Base-by-base conservation (phyloP, 2,113 vertebrate species). In the Poeciliopsis turrubarensis region DNA sequence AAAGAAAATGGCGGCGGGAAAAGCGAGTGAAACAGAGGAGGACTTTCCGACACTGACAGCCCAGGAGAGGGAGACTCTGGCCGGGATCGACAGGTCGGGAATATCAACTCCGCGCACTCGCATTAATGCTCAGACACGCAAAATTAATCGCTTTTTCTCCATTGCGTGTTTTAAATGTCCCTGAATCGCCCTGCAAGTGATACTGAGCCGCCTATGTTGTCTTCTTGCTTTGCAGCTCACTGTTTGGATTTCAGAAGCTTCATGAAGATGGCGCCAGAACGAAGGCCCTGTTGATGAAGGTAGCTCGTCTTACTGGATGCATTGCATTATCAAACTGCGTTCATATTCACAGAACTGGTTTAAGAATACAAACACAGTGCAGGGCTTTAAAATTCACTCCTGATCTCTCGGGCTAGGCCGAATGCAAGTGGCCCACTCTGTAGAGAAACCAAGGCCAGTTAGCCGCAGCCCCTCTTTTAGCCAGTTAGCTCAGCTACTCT, bases 1-100 rank as follows among this genome's bases (percentile, higher is more conserved):
- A 96, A 97, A 98, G 96, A 98, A 98, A 97, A 98, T 98, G 97
- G 97, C 97, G 97, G 96, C 97, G 96, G 96, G 97, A 96, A 97
- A 97, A 97, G 95, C 96, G 96, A 97, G 96, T 95, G 96, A 97
- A 95, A 96, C 96, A 94, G 96, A 97, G 94, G 97, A 98, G 96
- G 96, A 97, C 95, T 98, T 96, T 96, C 97, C 96, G 92, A 97
- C 95, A 95, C 96, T 98, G 95, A 98, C 97, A 95, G 96, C 96
- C 91, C 95, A 95, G 89, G 97, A 98, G 92, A 94, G 95, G 94
- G 96, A 97, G 92, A 94, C 92, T 92, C 91, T 98, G 91, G 94
- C 87, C 92, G 95, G 93, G 88, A 95, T 97, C 91, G 96, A 98
- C 96, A 98, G 97, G 97, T 98, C 94, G 86, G 94, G 83, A 79